Percentiles rank a stretch among this genome's conserved stretches.
phyloP scores from a whole-genome alignment of 2,797 vertebrate species.

The Tapirus indicus region DNA sequence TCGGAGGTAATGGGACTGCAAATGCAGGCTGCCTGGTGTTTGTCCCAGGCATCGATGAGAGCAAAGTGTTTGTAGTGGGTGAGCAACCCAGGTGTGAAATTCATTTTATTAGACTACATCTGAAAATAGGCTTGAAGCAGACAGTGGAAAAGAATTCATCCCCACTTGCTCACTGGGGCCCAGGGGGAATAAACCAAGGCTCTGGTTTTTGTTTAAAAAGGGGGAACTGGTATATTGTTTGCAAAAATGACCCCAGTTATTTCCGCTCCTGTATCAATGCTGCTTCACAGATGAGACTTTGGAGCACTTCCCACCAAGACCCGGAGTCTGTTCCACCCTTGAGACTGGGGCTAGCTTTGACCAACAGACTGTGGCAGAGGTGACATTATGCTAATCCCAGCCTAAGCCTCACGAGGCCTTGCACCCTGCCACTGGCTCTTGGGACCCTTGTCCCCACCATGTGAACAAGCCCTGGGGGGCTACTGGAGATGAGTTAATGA shows the following conservation, averaged over 20 bases:
- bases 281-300: neutral
- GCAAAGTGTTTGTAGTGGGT: slow-evolving; percentile 69
- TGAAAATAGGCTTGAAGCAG: slow-evolving; percentile 73
- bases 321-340: neutral
- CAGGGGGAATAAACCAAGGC: neutral
- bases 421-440: neutral
- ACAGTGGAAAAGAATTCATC: slow-evolving; percentile 55
- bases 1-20: slow-evolving; percentile 73
- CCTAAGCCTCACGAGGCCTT: neutral
- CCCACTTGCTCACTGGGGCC: neutral
- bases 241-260: neutral
- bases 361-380: neutral
- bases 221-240: neutral
- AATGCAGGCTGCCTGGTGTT: slow-evolving; percentile 67
- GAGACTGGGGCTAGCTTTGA: neutral
- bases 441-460: neutral
- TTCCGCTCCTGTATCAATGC: neutral
- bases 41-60: slow-evolving; percentile 75
- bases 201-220: slow-evolving; percentile 33
- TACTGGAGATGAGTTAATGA: neutral
- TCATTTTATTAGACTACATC: slow-evolving; percentile 75
- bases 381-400: neutral
- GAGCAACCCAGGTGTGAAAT: slow-evolving; percentile 80
- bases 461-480: neutral
- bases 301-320: neutral